These are phyloP conservation scores for Onychomys leucogaster DNA, from an alignment of 2,797 vertebrate genomes.

Conservation along the genomic window DNA sequence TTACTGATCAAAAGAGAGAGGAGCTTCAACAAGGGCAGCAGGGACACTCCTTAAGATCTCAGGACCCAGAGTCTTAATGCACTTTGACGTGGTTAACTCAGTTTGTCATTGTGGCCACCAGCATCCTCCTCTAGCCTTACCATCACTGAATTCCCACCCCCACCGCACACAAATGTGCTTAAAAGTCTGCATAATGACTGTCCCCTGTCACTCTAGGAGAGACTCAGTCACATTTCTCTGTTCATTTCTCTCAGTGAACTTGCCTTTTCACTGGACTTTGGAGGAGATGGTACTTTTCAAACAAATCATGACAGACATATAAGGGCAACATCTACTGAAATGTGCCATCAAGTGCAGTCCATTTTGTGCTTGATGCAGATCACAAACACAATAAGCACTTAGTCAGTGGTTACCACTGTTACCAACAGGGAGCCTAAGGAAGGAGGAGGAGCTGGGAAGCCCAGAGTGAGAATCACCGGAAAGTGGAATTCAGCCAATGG, in stretches of 20 bases:
- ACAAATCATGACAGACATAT: background rate
- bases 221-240: background rate
- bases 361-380: background rate
- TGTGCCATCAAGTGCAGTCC: background rate
- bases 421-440: background rate
- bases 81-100: background rate
- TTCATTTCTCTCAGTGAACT: background rate
- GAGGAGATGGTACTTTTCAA: background rate
- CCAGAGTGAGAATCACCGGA: background rate
- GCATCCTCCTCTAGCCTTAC: background rate
- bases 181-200: background rate
- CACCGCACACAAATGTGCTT: background rate
- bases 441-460: background rate
- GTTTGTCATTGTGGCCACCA: background rate
- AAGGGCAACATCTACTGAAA: background rate
- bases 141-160: background rate
- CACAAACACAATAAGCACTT: background rate
- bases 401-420: background rate
- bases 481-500: background rate
- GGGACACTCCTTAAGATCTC: rapidly evolving
- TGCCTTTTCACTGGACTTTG: background rate
- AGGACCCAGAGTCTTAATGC: background rate
- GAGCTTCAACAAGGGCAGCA: background rate
- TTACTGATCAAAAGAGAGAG: background rate
- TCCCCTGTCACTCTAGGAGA: background rate